phyloP scores from a whole-genome alignment of 2,888 invertebrate species.

The Pharmacophagus antenor region DNA sequence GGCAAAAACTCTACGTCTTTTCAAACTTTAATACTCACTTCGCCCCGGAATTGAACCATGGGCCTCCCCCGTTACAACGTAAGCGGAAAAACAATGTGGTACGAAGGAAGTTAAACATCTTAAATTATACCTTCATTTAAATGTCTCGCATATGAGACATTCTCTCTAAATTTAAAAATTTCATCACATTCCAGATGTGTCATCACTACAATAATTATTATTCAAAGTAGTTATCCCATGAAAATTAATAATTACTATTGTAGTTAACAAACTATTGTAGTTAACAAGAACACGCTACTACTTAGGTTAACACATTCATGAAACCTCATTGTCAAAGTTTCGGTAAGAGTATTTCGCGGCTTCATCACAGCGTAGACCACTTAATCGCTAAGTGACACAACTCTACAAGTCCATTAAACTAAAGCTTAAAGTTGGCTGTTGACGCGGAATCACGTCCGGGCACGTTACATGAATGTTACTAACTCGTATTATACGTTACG shows the following conservation, averaged over 20 bases:
- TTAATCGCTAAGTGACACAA: slow-evolving; percentile 48
- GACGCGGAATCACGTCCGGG: slow-evolving; percentile 43
- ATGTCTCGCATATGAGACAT: too few species aligned
- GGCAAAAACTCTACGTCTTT: too few species aligned
- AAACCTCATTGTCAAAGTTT: slow-evolving; percentile 46
- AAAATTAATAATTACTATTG: not conserved
- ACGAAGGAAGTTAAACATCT: too few species aligned
- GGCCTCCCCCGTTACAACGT: too few species aligned
- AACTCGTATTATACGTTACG: slow-evolving; percentile 19
- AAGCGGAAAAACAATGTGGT: too few species aligned
- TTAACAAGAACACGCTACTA: not conserved
- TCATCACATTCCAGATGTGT: too few species aligned
- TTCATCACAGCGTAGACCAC: slow-evolving; percentile 41
- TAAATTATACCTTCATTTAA: too few species aligned
- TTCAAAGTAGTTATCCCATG: not conserved
- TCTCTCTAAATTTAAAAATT: not conserved
- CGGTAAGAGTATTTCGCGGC: slow-evolving; percentile 28
- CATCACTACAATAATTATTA: not conserved
- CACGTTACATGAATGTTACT: slow-evolving; percentile 15
- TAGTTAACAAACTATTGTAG: not conserved
- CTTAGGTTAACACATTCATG: slow-evolving; percentile 29
- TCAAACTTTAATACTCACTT: too few species aligned
- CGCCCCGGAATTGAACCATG: too few species aligned
- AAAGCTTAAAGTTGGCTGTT: slow-evolving; percentile 47
- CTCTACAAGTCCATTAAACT: slow-evolving; percentile 51